Base-by-base conservation (phyloP, 2,797 vertebrate species). In the Chaenodraco wilsoni region DNA sequence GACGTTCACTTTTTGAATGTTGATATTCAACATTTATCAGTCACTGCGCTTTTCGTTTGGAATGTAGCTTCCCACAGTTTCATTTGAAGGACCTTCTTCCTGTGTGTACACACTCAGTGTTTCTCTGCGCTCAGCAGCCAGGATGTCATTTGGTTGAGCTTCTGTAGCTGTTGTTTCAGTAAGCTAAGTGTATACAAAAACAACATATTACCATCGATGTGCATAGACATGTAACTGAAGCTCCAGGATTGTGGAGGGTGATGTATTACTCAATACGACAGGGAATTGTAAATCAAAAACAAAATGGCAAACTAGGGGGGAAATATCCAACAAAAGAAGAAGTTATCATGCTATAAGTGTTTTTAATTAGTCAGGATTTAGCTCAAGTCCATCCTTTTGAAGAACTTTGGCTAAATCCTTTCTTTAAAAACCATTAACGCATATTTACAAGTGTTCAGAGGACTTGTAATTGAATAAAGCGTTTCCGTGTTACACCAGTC, bases 401-500 rank as follows among this genome's bases (percentile, higher is more conserved):
- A 62, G 11, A 2, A 3, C 6, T 8, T 27, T 11, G 4, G 21
- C 54, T 12, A 12, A 15, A 23, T 23, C 10, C 2, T 46, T 17
- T 1, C 9, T 61, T 54, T 40, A 2, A 17, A 12, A 59, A 14
- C 0, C 61, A 9, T 17, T 14, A 43, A 59, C 14, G 31, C n/a
- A 51, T 15, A 55, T 50, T 44, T 31, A 23, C 12, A 31, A 41
- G n/a, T 64, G 12, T 41, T 41, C 16, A 48, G n/a, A 64, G 31
- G 3, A 15, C 37, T 52, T 52, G 15, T 44, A 21, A 41, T 54
- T 50, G 57, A 17, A 65, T 17, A 73, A 3, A 15, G 16, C 44
- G 1, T 74, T 5, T 55, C 67, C 46, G 55, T 74, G 59, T 68
- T 57, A 48, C 60, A 23, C 44, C 72, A 65, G 80, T 80, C 72